A percentile compares a stretch with the other conserved stretches of the same genome.
Evolutionary conservation across 2,888 invertebrate species (phyloP).

Genomic region (Omphaloscelis lunosa): DNA sequence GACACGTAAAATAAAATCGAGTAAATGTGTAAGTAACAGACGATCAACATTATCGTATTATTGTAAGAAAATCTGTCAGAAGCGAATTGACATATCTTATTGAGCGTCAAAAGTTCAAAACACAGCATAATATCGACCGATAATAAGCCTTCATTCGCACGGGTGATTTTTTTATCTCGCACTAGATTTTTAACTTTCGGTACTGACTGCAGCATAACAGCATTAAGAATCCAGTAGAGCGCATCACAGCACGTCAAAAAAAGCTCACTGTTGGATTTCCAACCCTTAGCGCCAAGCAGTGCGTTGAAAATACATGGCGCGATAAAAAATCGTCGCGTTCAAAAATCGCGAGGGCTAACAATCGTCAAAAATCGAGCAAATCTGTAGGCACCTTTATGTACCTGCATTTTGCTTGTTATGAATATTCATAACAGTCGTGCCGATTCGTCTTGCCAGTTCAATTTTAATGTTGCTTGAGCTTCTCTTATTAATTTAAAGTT

Average conservation of each 20-base stretch:
- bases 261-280: neutral
- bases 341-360: too few relatives aligned
- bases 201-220: neutral
- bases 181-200: neutral
- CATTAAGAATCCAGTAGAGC: neutral
- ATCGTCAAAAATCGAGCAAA: neutral
- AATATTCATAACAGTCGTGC: conserved; percentile 23
- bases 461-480: conserved; percentile 25
- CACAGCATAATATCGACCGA: neutral
- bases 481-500: conserved; percentile 28
- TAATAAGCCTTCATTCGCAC: neutral
- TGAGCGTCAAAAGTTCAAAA: neutral
- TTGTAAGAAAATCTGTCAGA: neutral
- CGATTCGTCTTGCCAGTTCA: conserved; percentile 12
- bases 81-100: neutral
- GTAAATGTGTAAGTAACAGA: neutral
- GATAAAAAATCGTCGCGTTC: too few relatives aligned
- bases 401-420: conserved; percentile 1
- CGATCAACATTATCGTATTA: neutral
- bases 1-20: neutral
- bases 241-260: neutral
- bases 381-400: neutral
- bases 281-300: neutral
- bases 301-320: neutral
- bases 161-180: neutral